phyloP scores from a whole-genome alignment of 2,888 invertebrate species.

The Criorhina ranunculi region DNA sequence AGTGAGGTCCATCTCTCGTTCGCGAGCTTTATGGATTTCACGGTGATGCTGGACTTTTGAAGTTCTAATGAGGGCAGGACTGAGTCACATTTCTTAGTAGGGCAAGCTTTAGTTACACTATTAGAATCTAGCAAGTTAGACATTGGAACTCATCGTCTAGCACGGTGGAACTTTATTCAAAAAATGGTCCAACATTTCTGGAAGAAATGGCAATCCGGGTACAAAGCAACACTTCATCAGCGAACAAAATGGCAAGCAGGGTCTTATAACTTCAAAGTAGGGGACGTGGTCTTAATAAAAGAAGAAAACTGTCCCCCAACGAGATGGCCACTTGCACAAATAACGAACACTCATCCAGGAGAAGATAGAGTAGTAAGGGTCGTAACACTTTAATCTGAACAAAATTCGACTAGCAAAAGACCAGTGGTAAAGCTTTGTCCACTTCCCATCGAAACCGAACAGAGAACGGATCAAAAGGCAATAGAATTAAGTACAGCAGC shows the following conservation, averaged over 20 bases:
- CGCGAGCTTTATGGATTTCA: no score
- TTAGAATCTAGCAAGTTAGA: not conserved
- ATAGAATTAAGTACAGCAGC: no score
- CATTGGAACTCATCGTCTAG: not conserved
- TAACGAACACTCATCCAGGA: not conserved
- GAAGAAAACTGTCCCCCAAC: constrained; percentile 6
- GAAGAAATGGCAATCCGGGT: not conserved
- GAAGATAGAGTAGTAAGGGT: constrained; percentile 11
- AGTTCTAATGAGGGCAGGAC: no score
- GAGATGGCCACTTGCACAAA: constrained; percentile 5
- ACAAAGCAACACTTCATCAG: not conserved
- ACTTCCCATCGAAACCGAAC: not conserved
- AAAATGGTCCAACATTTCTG: constrained; percentile 12
- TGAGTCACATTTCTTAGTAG: no score
- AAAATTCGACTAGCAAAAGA: not conserved
- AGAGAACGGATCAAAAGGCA: not conserved
- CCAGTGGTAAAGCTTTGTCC: not conserved
- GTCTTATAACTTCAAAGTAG: constrained; percentile 4
- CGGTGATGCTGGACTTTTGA: no score
- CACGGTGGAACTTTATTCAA: constrained; percentile 6
- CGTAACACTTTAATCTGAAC: not conserved
- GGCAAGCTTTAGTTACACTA: no score
- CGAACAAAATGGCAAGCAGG: not conserved
- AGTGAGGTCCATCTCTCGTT: no score
- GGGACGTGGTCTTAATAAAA: not conserved